Base-by-base conservation (phyloP, 2,113 vertebrate species). In the Istiophorus platypterus region DNA sequence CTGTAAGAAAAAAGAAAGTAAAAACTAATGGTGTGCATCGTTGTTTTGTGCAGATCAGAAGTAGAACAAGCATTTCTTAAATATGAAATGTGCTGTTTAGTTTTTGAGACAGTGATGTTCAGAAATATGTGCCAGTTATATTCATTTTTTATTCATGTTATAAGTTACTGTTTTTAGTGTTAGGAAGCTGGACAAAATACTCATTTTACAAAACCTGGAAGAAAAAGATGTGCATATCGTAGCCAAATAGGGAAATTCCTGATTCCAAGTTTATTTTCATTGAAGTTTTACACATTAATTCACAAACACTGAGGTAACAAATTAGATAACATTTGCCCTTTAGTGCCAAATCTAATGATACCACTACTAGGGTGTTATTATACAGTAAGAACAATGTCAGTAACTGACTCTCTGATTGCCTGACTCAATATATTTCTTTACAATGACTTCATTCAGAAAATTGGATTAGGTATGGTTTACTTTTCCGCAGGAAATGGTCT, bases 361-460 rank as follows among this genome's bases (percentile, higher is more conserved):
- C 8, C 27, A 45, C 11, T 3, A 10, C n/a, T 42, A 49, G 68
- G 52, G 42, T 54, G 26, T 49, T 47, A 42, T n/a, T 22, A 24
- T 2, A 49, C 41, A 49, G 17, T 41, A 34, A 17, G n/a, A 14
- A 15, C 17, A 29, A 34, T 61, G 31, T 39, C 17, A 47, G 18
- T 54, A 34, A 39, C 17, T 14, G 1, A 70, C 54, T 22, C n/a
- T 24, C 59, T 59, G 51, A 71, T 69, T n/a, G 66, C 45, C 26
- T 31, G 45, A 52, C 72, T 84, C 76, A 61, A 24, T 61, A 20
- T 26, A 34, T 51, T 47, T 77, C 68, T 49, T 27, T 65, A 81
- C 47, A 70, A 59, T 68, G 67, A 68, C 41, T 68, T 67, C 37
- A 80, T 78, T 89, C 54, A 57, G 22, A 72, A 45, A 62, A 65